Evolutionary conservation across 2,797 vertebrate species (phyloP).

Genomic region (Mergus octosetaceus): DNA sequence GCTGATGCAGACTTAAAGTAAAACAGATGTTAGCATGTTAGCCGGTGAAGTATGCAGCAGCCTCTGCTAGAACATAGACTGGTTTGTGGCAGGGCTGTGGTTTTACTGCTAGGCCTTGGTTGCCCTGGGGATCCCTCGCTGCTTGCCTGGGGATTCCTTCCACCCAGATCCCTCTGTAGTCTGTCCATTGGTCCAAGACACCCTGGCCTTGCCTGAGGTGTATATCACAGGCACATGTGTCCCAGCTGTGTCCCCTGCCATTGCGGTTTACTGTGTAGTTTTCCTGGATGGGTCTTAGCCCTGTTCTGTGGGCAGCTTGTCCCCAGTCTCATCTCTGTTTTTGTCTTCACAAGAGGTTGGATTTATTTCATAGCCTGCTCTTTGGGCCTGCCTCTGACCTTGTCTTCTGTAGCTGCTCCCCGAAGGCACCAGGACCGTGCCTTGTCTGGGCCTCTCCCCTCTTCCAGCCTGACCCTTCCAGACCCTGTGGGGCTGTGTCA

Average conservation of each 20-base stretch:
- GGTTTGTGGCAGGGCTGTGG: neutral
- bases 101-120: neutral
- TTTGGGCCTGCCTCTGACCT: neutral
- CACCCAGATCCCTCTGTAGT: fast-evolving
- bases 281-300: neutral
- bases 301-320: neutral
- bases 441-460: neutral
- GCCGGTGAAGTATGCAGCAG: neutral
- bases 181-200: neutral
- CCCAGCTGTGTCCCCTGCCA: neutral
- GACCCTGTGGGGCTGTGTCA: neutral
- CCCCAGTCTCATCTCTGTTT: neutral
- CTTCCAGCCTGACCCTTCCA: neutral
- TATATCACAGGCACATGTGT: too few species aligned
- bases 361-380: neutral
- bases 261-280: fast-evolving
- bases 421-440: neutral
- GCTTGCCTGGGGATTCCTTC: neutral
- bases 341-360: neutral
- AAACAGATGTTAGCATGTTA: slow-evolving; percentile 13
- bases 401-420: neutral
- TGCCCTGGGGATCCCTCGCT: neutral
- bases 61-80: neutral
- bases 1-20: neutral
- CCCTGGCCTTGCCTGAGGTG: too few species aligned